A percentile compares a stretch with the other conserved stretches of the same genome.
phyloP scores from a whole-genome alignment of 2,113 vertebrate species.

The Anas platyrhynchos region DNA sequence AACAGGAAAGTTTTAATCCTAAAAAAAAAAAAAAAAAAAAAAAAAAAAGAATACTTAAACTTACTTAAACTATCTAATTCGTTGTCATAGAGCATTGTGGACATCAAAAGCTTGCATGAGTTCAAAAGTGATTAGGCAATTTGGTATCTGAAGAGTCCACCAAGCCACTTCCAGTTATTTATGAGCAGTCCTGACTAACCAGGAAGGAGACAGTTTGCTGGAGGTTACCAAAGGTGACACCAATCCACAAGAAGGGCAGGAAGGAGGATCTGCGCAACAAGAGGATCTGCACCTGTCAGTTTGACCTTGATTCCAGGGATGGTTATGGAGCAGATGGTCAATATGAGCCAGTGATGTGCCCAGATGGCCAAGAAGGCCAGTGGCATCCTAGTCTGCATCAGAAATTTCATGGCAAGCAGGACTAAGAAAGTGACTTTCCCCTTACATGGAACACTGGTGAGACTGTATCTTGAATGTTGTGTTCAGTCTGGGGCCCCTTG shows the following conservation, averaged over 20 bases:
- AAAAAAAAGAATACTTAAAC: not conserved
- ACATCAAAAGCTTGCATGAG: not conserved
- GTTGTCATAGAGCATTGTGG: not conserved
- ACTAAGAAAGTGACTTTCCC: not conserved
- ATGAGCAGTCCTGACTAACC: not conserved
- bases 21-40: no score
- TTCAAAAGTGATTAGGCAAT: not conserved
- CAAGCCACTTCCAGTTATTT: not conserved
- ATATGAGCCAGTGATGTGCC: not conserved
- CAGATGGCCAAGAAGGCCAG: not conserved
- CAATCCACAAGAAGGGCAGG: no score
- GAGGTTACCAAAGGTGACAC: no score
- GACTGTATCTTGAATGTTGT: not conserved
- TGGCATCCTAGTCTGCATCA: no score
- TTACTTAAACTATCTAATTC: not conserved
- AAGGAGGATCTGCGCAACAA: no score
- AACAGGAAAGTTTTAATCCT: not conserved
- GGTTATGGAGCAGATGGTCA: no score
- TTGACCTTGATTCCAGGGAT: no score
- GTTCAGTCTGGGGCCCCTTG: not conserved
- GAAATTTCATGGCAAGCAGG: not conserved
- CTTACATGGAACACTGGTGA: not conserved
- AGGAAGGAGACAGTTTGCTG: not conserved
- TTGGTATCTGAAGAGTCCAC: not conserved
- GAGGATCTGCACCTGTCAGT: no score